These are phyloP conservation scores for Athene cunicularia DNA, from an alignment of 2,113 vertebrate species.

Conservation along the genomic window DNA sequence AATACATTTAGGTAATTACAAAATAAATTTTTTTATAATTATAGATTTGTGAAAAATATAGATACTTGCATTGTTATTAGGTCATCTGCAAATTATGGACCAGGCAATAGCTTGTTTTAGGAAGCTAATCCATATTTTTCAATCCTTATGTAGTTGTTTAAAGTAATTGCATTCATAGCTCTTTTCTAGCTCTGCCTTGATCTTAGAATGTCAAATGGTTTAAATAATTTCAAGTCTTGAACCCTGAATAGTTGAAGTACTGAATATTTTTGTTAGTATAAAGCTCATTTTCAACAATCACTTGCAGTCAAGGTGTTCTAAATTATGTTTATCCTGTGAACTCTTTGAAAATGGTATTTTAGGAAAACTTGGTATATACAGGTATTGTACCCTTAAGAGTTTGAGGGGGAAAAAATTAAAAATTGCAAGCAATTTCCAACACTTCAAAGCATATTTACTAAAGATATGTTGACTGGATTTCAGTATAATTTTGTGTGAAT, in stretches of 20 bases:
- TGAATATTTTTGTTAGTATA: background rate
- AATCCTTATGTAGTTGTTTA: background rate
- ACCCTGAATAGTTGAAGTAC: background rate
- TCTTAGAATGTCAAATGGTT: background rate
- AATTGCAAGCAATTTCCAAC: background rate
- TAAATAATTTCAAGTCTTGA: background rate
- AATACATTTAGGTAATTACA: background rate
- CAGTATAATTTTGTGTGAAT: constrained; percentile 23
- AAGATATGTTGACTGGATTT: constrained; percentile 19
- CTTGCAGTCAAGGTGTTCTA: background rate
- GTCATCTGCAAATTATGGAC: background rate
- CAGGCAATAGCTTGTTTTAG: background rate
- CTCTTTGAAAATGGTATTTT: constrained; percentile 37
- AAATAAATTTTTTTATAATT: background rate
- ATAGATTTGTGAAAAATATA: background rate
- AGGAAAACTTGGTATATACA: background rate
- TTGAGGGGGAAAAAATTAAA: background rate
- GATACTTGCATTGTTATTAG: background rate
- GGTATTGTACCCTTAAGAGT: background rate
- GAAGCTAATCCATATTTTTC: background rate
- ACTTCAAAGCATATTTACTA: constrained; percentile 38
- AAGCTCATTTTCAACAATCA: background rate
- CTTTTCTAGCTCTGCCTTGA: background rate
- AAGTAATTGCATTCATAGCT: background rate
- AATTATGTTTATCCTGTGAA: background rate